These are phyloP conservation scores for Tortricodes alternella DNA, from an alignment of 2,888 invertebrate genomes.

Conservation along the genomic window DNA sequence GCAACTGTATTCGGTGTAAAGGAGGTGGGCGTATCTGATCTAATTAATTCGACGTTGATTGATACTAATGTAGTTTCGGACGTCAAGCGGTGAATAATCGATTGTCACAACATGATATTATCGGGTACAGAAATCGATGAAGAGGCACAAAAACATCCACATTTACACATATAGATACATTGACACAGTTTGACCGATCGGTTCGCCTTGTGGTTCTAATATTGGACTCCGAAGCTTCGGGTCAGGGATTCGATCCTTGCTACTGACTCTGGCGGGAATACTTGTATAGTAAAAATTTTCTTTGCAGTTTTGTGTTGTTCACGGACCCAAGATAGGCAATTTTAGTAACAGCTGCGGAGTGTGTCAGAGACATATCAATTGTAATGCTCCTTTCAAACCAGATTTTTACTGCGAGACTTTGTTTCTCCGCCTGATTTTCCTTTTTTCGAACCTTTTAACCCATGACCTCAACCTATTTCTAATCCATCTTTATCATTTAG, in stretches of 20 bases:
- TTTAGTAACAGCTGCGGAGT: too few relatives aligned
- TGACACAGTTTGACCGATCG: neutral
- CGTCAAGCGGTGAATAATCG: conserved; percentile 71
- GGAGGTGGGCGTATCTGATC: conserved; percentile 75
- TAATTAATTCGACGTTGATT: conserved; percentile 80
- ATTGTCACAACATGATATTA: conserved; percentile 75
- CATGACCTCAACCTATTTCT: conserved; percentile 13
- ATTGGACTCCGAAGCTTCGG: too few relatives aligned
- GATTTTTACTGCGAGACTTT: neutral
- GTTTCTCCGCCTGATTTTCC: neutral
- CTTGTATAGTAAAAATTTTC: too few relatives aligned
- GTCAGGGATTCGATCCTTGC: too few relatives aligned
- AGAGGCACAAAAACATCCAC: conserved; percentile 24
- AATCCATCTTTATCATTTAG: conserved; percentile 29
- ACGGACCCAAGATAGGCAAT: too few relatives aligned
- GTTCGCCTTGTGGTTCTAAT: too few relatives aligned
- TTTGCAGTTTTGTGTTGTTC: too few relatives aligned
- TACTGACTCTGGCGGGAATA: too few relatives aligned
- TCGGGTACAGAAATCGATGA: conserved; percentile 46
- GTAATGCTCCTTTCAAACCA: neutral
- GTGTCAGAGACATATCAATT: too few relatives aligned
- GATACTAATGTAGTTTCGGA: conserved; percentile 75
- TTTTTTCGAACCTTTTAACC: conserved; percentile 12
- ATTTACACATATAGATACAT: conserved; percentile 16
- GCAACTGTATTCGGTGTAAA: conserved; percentile 35